Evolutionary conservation across 2,797 vertebrate species (phyloP), one percentile per base, ranked within the genome.

Genomic region (Huso huso): DNA sequence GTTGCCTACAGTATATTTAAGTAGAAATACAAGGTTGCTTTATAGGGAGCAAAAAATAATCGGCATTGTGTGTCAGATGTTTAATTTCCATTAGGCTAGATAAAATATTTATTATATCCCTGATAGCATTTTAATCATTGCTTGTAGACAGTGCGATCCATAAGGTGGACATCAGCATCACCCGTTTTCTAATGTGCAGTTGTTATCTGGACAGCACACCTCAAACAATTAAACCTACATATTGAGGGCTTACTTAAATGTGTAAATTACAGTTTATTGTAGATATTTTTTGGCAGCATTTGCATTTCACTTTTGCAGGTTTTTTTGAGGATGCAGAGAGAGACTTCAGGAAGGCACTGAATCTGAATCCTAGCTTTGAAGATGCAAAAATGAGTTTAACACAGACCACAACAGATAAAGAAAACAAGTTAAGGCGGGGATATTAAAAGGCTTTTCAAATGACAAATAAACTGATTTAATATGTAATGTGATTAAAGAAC

Each of bases 301-400:
- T 62, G n/a, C 9, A 8, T 61, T 13, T 18, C 10, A 10, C 71
- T 70, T 49, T 72, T 72, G 1, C 74, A 97, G 96, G 95, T 60
- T 93, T 89, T 80, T 99, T 92, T 70, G 88, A 96, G 6, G 86
- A 95, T 6, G 95, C 95, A n/a, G 82, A 93, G 69, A 81, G 77
- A 55, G 95, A 99, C 83, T 98, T 98, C 82, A 88, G 86, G 75
- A 93, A 86, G 74, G 93, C 81, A 1, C 77, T 99, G 74, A 84
- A 90, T 49, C 79, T 97, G 76, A 97, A 96, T 73, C 88, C 91
- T 48, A 76, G 82, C 64, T 99, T 99, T 85, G 86, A 94, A 86
- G 95, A 99, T 77, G 96, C 95, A 73, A 84, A 84, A 74, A 49
- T 92, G 77, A 93, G 95, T 78, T 88, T 98, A 69, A 87, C 84